These are phyloP conservation scores for Leptinotarsa peninsularis DNA, from an alignment of 2,888 invertebrate species.

Conservation along the genomic window DNA sequence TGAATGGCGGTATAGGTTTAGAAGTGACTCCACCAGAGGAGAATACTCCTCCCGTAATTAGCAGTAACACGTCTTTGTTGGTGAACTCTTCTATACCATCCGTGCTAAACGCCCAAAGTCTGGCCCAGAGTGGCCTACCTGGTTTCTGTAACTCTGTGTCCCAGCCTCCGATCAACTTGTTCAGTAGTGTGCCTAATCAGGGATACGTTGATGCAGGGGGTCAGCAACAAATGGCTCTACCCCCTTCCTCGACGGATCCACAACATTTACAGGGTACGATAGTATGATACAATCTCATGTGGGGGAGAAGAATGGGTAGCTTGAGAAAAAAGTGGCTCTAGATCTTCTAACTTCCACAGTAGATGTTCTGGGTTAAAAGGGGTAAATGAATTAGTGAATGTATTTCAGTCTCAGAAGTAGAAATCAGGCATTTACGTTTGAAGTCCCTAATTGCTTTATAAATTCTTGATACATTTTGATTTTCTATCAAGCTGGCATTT, in stretches of 20 bases:
- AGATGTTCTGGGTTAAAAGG: conserved; percentile 49
- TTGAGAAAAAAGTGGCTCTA: conserved; percentile 81
- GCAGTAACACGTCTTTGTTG: conserved; percentile 70
- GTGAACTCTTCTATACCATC: conserved; percentile 65
- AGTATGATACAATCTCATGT: conserved; percentile 95
- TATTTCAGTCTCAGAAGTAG: conserved; percentile 32
- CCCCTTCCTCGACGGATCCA: conserved; percentile 70
- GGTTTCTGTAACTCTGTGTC: conserved; percentile 54
- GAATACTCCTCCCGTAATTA: conserved; percentile 69
- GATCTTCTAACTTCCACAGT: conserved; percentile 69
- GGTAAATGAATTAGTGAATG: background rate
- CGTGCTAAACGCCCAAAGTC: conserved; percentile 54
- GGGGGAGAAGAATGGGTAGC: conserved; percentile 88
- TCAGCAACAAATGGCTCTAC: conserved; percentile 61
- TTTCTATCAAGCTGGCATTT: too few species aligned
- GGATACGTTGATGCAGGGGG: conserved; percentile 58
- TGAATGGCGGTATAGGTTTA: conserved; percentile 87
- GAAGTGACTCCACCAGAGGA: conserved; percentile 75
- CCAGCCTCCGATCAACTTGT: conserved; percentile 57
- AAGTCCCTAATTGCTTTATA: too few species aligned
- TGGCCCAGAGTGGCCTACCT: conserved; percentile 59
- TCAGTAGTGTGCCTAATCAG: conserved; percentile 43
- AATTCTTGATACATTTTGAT: too few species aligned
- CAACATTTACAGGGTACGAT: conserved; percentile 90
- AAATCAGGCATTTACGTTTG: conserved; percentile 20